Evolutionary conservation across 2,888 invertebrate genomes (phyloP).

Genomic region (Tipula vernalis): DNA sequence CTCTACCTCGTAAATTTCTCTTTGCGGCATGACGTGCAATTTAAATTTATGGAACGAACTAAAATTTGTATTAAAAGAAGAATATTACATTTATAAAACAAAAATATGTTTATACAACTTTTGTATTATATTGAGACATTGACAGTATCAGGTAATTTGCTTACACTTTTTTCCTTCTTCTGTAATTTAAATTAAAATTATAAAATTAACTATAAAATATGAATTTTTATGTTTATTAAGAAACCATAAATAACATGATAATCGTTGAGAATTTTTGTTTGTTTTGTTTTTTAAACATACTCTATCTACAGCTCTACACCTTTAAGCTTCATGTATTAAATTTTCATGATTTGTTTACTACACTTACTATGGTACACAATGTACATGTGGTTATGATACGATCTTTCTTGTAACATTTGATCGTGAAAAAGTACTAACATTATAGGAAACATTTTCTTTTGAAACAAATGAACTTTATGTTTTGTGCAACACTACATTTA

Average conservation of each 20-base stretch:
- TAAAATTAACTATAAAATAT: neutral
- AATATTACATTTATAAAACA: too few species aligned
- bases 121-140: neutral
- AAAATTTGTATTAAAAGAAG: too few species aligned
- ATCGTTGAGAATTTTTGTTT: neutral
- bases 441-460: neutral
- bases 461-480: neutral
- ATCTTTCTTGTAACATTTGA: neutral
- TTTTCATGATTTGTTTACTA: neutral
- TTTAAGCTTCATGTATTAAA: neutral
- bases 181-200: neutral
- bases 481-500: neutral
- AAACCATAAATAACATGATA: neutral
- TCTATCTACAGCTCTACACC: neutral
- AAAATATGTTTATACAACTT: neutral
- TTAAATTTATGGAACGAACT: too few species aligned
- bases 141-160: neutral
- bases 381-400: neutral
- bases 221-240: neutral
- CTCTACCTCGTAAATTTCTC: too few species aligned
- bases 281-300: neutral
- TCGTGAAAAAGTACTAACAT: neutral
- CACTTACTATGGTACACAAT: neutral
- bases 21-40: too few species aligned
- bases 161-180: neutral